A percentile compares a stretch with the other conserved stretches of the same genome.
Conservation (phyloP, 2,888 invertebrate species). For the Heliconius hortense region DNA sequence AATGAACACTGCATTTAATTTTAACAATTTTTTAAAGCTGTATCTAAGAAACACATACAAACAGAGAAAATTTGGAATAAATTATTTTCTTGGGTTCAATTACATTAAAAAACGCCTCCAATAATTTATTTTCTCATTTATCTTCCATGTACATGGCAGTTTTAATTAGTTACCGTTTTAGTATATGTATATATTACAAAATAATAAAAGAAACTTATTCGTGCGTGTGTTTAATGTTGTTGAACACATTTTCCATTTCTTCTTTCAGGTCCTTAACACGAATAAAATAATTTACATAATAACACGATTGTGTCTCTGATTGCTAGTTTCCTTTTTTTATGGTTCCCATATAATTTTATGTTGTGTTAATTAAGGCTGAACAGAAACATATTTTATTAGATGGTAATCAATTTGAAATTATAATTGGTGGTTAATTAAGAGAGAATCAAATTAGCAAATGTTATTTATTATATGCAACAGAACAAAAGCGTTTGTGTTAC, state of each 20-base stretch:
- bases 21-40: too few species aligned
- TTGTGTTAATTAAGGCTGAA: not conserved
- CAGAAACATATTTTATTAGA: conserved; percentile 12
- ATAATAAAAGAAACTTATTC: not conserved
- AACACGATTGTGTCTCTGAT: conserved; percentile 22
- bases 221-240: conserved; percentile 14
- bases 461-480: conserved; percentile 6
- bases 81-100: too few species aligned
- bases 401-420: conserved; percentile 12
- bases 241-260: not conserved
- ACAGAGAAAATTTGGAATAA: too few species aligned
- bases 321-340: conserved; percentile 1
- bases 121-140: too few species aligned
- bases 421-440: conserved; percentile 2
- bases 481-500: conserved; percentile 6
- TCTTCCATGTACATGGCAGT: too few species aligned
- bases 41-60: too few species aligned
- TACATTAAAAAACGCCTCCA: too few species aligned
- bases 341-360: not conserved
- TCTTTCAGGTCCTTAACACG: conserved; percentile 14
- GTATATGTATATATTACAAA: not conserved
- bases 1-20: too few species aligned
- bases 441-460: not conserved
- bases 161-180: too few species aligned
- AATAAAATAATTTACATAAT: conserved; percentile 22